These are phyloP conservation scores for Phasia obesa DNA, from an alignment of 2,888 invertebrate genomes.

Conservation along the genomic window DNA sequence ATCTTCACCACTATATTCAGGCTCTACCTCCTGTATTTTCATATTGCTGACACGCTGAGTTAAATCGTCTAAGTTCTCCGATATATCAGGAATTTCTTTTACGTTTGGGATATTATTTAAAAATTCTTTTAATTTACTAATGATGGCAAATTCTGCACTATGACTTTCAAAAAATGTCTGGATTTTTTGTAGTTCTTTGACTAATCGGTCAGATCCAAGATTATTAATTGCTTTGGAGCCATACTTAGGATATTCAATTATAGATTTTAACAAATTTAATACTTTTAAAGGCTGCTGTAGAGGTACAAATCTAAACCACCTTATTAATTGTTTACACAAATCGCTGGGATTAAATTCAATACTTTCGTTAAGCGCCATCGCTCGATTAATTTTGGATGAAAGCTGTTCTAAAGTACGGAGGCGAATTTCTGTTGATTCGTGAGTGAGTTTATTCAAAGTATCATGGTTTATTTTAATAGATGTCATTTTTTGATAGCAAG, in stretches of 20 bases:
- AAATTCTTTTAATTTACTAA: constrained; percentile 74
- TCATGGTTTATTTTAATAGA: constrained; percentile 73
- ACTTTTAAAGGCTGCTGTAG: constrained; percentile 73
- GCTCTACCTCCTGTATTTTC: neutral
- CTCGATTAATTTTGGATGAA: constrained; percentile 77
- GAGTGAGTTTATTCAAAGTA: constrained; percentile 77
- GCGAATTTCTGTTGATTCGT: constrained; percentile 79
- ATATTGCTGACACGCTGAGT: constrained; percentile 10
- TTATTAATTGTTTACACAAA: constrained; percentile 80
- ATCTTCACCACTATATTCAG: constrained; percentile 62
- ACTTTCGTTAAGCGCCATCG: constrained; percentile 75
- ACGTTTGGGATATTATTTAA: constrained; percentile 48
- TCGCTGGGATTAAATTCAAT: constrained; percentile 77
- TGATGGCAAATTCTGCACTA: constrained; percentile 60
- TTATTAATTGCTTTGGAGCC: constrained; percentile 73
- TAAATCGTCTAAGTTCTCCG: constrained; percentile 46
- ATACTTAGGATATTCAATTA: constrained; percentile 77
- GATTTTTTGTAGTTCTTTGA: constrained; percentile 78
- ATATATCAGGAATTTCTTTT: constrained; percentile 33
- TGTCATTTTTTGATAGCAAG: constrained; percentile 26
- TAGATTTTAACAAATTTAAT: constrained; percentile 76
- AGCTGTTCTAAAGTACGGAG: constrained; percentile 79
- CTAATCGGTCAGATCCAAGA: constrained; percentile 75
- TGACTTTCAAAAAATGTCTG: constrained; percentile 72
- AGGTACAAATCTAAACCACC: constrained; percentile 80